These are phyloP conservation scores for Idaea dimidiata DNA, from an alignment of 2,888 invertebrate species.

Conservation along the genomic window DNA sequence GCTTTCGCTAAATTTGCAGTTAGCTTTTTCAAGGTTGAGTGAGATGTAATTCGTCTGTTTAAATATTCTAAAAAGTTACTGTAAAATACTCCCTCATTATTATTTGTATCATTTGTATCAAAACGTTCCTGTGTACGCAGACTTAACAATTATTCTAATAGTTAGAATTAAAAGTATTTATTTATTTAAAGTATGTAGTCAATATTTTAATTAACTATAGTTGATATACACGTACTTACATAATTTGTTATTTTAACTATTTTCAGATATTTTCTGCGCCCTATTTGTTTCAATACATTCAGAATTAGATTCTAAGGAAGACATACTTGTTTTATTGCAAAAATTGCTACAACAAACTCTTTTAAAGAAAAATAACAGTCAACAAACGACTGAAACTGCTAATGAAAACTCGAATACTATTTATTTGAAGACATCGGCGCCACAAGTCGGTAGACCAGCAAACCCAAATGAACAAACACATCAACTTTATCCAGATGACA, in stretches of 20 bases:
- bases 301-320: not conserved
- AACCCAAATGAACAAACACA: not conserved
- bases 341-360: not conserved
- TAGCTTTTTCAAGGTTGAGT: no score
- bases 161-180: no score
- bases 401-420: not conserved
- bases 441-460: not conserved
- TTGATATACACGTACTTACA: not conserved
- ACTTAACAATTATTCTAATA: no score
- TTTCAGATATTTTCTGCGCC: not conserved
- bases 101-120: no score
- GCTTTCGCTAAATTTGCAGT: no score
- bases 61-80: no score
- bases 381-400: not conserved
- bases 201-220: not conserved
- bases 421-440: not conserved
- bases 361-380: not conserved
- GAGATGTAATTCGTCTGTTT: no score
- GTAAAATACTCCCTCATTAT: no score
- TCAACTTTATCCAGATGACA: not conserved
- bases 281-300: not conserved
- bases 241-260: not conserved
- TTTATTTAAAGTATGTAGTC: no score
- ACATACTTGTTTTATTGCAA: not conserved
- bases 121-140: no score